Conservation (phyloP, 1,140 invertebrate genomes). For the Elysia chlorotica region DNA sequence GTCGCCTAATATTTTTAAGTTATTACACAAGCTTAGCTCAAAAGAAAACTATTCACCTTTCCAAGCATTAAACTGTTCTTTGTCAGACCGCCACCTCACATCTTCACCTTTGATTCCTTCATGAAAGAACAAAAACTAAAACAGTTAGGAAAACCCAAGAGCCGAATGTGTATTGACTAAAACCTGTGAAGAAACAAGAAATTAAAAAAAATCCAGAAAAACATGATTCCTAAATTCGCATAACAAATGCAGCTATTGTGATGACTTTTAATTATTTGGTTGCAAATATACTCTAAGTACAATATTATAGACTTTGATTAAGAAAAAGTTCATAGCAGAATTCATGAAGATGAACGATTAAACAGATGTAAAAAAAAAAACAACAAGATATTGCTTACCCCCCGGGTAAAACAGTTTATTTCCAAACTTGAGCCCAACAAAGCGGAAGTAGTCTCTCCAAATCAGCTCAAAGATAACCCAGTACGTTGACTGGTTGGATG, state of each 20-base stretch:
- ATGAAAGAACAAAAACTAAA: not conserved
- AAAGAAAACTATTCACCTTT: conserved; percentile 9
- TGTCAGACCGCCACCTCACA: not conserved
- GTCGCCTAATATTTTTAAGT: too few relatives aligned
- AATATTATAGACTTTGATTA: too few relatives aligned
- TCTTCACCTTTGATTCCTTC: conserved; percentile 10
- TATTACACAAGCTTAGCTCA: too few relatives aligned
- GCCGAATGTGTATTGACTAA: too few relatives aligned
- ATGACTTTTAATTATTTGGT: too few relatives aligned
- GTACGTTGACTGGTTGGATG: conserved; percentile 61
- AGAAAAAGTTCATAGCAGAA: too few relatives aligned
- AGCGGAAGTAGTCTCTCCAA: conserved; percentile 63
- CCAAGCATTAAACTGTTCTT: conserved; percentile 15
- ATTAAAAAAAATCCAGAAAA: too few relatives aligned
- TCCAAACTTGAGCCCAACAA: conserved; percentile 61
- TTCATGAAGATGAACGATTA: not conserved
- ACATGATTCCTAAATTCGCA: not conserved
- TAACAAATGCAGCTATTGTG: not conserved
- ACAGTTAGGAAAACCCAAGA: too few relatives aligned
- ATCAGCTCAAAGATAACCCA: conserved; percentile 63
- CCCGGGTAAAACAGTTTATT: conserved; percentile 55
- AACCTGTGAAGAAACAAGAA: too few relatives aligned
- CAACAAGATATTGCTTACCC: conserved; percentile 42
- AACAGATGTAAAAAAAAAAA: not conserved
- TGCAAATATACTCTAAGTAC: too few relatives aligned